These are phyloP conservation scores for Buphagus erythrorhynchus DNA, from an alignment of 2,797 vertebrate genomes.

Conservation along the genomic window DNA sequence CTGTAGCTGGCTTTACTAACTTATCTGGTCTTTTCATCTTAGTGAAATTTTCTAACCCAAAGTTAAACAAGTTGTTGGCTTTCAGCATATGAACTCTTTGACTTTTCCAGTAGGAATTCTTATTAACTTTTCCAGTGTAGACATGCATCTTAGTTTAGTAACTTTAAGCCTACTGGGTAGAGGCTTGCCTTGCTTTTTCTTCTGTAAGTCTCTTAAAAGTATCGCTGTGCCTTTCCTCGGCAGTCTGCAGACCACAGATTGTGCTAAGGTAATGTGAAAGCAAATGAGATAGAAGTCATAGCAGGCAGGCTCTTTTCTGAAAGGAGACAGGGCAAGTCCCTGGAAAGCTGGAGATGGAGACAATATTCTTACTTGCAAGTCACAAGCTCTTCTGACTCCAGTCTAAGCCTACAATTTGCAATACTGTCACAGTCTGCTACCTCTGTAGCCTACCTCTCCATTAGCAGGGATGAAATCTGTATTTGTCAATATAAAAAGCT, in stretches of 20 bases:
- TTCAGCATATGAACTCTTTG: not conserved
- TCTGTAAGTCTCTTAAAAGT: not conserved
- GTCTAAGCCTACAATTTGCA: not conserved
- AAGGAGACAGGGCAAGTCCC: not conserved
- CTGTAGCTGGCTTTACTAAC: not conserved
- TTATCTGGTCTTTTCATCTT: not conserved
- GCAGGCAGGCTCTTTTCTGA: not conserved
- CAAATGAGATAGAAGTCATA: not conserved
- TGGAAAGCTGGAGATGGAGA: not conserved
- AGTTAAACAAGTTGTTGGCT: not conserved
- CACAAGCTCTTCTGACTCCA: not conserved
- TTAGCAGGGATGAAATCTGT: not conserved
- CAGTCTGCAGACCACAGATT: not conserved
- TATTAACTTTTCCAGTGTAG: not conserved
- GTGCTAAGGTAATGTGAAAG: not conserved
- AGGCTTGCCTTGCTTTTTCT: not conserved
- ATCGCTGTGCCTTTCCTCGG: not conserved
- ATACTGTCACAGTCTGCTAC: not conserved
- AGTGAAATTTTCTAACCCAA: not conserved
- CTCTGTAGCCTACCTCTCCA: not conserved
- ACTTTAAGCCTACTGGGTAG: not conserved
- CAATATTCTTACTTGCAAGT: not conserved
- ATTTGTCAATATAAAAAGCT: not conserved
- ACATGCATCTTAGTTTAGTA: not conserved
- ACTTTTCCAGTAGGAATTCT: not conserved